phyloP scores from a whole-genome alignment of 1,140 invertebrate species.

The Heliothis virescens region DNA sequence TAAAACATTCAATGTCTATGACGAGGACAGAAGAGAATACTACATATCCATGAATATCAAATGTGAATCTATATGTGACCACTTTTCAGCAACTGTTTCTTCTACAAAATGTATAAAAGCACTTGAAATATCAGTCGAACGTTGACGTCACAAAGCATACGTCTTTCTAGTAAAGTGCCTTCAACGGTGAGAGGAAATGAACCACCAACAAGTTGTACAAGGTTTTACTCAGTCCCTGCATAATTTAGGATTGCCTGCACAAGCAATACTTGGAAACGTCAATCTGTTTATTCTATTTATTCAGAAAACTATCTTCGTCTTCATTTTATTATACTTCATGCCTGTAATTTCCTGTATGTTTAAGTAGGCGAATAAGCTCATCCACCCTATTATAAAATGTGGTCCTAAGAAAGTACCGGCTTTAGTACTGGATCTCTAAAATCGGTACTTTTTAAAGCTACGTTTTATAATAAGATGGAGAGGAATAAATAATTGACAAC shows the following conservation, averaged over 20 bases:
- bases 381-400: too few relatives aligned
- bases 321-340: too few relatives aligned
- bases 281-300: neutral
- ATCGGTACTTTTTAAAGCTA: too few relatives aligned
- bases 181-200: conserved; percentile 13
- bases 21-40: neutral
- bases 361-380: too few relatives aligned
- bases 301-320: too few relatives aligned
- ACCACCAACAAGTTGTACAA: neutral
- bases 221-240: conserved; percentile 18
- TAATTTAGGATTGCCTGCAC: conserved; percentile 8
- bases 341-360: too few relatives aligned
- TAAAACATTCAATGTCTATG: neutral
- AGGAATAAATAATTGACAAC: too few relatives aligned
- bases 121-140: conserved; percentile 37
- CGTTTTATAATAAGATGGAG: too few relatives aligned
- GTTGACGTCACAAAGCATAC: conserved; percentile 19
- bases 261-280: conserved; percentile 8
- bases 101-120: conserved; percentile 21
- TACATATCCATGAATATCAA: neutral
- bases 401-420: too few relatives aligned
- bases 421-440: too few relatives aligned
- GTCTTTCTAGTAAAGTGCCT: conserved; percentile 24
- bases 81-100: too few relatives aligned
- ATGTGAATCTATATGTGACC: neutral